Evolutionary conservation across 2,797 vertebrate species (phyloP).

Genomic region (Tragelaphus eurycerus): DNA sequence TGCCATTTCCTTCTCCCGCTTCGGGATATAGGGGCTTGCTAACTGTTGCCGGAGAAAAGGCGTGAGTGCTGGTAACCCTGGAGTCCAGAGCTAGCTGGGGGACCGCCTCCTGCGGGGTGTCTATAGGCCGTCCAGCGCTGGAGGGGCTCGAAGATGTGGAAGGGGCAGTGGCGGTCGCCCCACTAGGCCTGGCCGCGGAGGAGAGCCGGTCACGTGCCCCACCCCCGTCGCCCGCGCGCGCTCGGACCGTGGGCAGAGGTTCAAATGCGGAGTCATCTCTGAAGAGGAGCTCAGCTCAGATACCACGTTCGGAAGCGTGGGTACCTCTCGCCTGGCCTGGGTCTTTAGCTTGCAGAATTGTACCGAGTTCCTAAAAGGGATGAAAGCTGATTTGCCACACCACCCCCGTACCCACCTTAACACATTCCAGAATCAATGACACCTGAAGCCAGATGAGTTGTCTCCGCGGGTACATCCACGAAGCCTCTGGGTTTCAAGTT

Average conservation of each 20-base stretch:
- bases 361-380: background rate
- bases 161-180: background rate
- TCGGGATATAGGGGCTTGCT: background rate
- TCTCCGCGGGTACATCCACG: no score
- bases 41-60: background rate
- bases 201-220: conserved; percentile 38
- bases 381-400: background rate
- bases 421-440: background rate
- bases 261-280: conserved; percentile 60
- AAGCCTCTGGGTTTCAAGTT: background rate
- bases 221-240: background rate
- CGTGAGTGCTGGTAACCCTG: background rate
- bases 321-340: fast-evolving
- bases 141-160: background rate
- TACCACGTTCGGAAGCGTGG: fast-evolving
- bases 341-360: background rate
- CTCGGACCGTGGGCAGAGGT: background rate
- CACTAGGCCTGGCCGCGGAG: background rate
- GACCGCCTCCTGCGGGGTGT: background rate
- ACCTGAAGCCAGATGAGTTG: background rate
- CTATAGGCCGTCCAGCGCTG: background rate
- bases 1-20: background rate
- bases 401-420: background rate
- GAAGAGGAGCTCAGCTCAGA: fast-evolving
- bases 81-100: no score